These are phyloP conservation scores for Bellardia bayeri DNA, from an alignment of 2,888 invertebrate species.

Conservation along the genomic window DNA sequence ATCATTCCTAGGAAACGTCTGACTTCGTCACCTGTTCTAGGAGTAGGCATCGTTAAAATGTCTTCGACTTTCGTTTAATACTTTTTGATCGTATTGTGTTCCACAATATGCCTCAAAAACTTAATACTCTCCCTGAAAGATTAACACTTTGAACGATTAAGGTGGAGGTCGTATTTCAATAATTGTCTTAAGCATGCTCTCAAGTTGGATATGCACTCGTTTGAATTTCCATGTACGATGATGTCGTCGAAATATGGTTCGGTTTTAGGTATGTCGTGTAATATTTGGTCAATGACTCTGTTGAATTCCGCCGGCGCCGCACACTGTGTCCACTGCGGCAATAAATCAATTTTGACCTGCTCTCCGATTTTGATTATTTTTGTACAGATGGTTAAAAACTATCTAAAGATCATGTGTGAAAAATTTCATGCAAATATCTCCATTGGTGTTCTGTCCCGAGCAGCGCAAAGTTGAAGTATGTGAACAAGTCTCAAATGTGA, in stretches of 20 bases:
- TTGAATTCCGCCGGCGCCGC: conserved; percentile 32
- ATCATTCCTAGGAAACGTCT: not conserved
- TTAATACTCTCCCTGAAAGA: conserved; percentile 53
- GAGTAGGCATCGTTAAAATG: not conserved
- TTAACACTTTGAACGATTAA: too few relatives aligned
- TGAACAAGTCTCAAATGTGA: too few relatives aligned
- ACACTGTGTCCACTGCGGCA: too few relatives aligned
- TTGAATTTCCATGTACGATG: too few relatives aligned
- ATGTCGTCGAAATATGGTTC: conserved; percentile 29
- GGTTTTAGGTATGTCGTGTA: conserved; percentile 1
- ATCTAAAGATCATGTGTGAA: too few relatives aligned
- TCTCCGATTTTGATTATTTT: too few relatives aligned
- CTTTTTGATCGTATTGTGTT: conserved; percentile 53
- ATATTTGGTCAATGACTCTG: conserved; percentile 25
- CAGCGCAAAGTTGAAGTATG: too few relatives aligned
- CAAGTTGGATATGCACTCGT: conserved; percentile 47
- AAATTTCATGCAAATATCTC: too few relatives aligned
- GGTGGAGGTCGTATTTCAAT: conserved; percentile 51
- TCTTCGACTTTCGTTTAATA: conserved; percentile 4
- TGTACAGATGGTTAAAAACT: too few relatives aligned
- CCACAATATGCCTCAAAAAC: conserved; percentile 43
- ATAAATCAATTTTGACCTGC: too few relatives aligned
- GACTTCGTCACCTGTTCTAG: too few relatives aligned
- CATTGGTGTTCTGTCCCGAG: too few relatives aligned
- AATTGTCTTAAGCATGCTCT: conserved; percentile 37